Conservation (phyloP, 2,113 vertebrate species). For the Coptodon rendalli region DNA sequence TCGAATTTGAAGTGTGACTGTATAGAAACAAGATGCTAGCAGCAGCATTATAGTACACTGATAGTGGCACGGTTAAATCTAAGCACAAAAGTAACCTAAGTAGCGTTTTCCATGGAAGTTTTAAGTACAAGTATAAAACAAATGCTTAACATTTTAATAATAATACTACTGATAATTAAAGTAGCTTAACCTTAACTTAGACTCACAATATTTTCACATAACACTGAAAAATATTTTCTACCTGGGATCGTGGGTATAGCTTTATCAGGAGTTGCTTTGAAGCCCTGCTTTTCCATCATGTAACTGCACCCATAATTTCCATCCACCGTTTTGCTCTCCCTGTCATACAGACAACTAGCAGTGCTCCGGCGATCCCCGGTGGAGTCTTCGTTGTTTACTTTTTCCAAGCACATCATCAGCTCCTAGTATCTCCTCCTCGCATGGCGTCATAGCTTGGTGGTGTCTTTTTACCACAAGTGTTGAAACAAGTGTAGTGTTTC, state of each 20-base stretch:
- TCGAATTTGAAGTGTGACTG: not conserved
- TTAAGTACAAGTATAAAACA: not conserved
- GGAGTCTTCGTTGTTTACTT: not conserved
- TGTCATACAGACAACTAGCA: not conserved
- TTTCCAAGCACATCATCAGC: not conserved
- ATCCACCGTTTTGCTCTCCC: not conserved
- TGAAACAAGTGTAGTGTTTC: not conserved
- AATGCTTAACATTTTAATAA: not conserved
- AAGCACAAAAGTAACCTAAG: not conserved
- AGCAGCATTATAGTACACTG: not conserved
- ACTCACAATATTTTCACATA: not conserved
- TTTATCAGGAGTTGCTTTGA: not conserved
- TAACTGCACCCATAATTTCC: not conserved
- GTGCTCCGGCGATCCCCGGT: fast-evolving
- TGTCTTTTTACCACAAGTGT: not conserved
- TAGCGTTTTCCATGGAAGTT: not conserved
- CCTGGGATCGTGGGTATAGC: not conserved
- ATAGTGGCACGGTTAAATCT: not conserved
- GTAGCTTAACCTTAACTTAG: not conserved
- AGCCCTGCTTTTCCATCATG: not conserved
- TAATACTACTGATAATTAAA: not conserved
- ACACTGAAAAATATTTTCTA: not conserved
- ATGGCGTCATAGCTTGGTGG: not conserved
- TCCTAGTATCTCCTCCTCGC: not conserved
- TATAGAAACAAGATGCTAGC: not conserved